These are phyloP conservation scores for Acanthurus lineatus DNA, from an alignment of 2,797 vertebrate genomes.

Conservation along the genomic window DNA sequence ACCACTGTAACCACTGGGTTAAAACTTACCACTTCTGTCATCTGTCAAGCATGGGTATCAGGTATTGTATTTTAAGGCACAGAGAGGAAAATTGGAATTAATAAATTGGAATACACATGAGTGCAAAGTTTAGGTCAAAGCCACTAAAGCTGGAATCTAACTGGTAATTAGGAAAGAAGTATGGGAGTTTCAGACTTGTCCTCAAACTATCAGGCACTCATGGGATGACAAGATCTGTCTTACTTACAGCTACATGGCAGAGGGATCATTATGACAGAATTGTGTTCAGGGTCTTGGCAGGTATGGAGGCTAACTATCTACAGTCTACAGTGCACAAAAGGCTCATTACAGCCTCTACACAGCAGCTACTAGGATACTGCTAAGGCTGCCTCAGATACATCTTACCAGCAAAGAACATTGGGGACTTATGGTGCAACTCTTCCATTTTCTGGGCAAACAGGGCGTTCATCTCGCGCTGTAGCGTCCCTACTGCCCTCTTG, in stretches of 20 bases:
- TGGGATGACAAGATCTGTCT: not conserved
- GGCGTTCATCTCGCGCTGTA: slow-evolving; percentile 97
- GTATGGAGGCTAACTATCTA: slow-evolving; percentile 16
- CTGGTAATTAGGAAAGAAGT: not conserved
- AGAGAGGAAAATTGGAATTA: slow-evolving; percentile 24
- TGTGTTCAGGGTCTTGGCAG: not conserved
- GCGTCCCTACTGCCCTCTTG: slow-evolving; percentile 90
- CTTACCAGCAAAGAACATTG: slow-evolving; percentile 97
- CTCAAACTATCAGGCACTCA: slow-evolving; percentile 5
- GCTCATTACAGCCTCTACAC: slow-evolving; percentile 31
- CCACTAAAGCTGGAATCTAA: not conserved
- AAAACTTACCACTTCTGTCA: slow-evolving; percentile 77
- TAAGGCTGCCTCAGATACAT: slow-evolving; percentile 53
- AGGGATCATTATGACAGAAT: not conserved
- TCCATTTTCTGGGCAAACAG: slow-evolving; percentile 97
- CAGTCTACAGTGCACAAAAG: not conserved
- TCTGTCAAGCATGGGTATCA: slow-evolving; percentile 65
- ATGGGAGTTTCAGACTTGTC: not conserved
- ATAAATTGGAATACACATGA: not conserved
- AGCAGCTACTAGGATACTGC: slow-evolving; percentile 24
- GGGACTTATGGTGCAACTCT: slow-evolving; percentile 95
- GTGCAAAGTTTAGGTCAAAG: not conserved
- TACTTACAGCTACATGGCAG: not conserved
- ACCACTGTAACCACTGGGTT: not conserved
- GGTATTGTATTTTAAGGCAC: slow-evolving; percentile 23